Percentiles rank a stretch among this genome's conserved stretches.
Evolutionary conservation across 2,888 invertebrate species (phyloP).

Genomic region (Pandemis heparana): DNA sequence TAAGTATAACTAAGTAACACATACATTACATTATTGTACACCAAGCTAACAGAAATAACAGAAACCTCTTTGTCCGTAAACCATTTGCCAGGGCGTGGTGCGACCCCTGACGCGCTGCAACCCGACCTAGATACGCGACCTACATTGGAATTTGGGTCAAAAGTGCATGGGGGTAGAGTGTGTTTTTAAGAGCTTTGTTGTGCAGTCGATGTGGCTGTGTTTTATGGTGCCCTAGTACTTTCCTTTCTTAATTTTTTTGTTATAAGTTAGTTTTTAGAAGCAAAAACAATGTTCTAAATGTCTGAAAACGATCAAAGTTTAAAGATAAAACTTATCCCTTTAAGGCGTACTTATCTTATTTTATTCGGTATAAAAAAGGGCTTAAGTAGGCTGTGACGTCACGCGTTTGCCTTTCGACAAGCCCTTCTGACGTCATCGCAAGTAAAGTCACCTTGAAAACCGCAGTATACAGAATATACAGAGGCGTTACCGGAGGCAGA

Average conservation of each 20-base stretch:
- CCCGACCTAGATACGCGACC: slow-evolving; percentile 13
- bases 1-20: no score
- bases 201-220: background rate
- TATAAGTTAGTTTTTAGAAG: no score
- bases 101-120: slow-evolving; percentile 11
- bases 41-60: background rate
- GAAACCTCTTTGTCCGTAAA: slow-evolving; percentile 2
- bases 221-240: background rate
- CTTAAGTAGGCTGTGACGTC: background rate
- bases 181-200: background rate
- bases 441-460: background rate
- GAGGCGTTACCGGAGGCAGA: background rate
- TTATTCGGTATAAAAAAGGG: background rate
- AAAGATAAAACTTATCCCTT: no score
- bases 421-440: slow-evolving; percentile 1
- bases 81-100: slow-evolving; percentile 11
- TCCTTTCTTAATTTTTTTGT: no score
- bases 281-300: no score
- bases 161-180: slow-evolving; percentile 13
- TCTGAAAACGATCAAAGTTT: no score
- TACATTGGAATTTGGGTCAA: slow-evolving; percentile 16
- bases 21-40: background rate
- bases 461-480: background rate
- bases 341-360: no score
- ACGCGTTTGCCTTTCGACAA: background rate